Conservation (phyloP, 1,140 invertebrate species). For the Chymomyza costata region DNA sequence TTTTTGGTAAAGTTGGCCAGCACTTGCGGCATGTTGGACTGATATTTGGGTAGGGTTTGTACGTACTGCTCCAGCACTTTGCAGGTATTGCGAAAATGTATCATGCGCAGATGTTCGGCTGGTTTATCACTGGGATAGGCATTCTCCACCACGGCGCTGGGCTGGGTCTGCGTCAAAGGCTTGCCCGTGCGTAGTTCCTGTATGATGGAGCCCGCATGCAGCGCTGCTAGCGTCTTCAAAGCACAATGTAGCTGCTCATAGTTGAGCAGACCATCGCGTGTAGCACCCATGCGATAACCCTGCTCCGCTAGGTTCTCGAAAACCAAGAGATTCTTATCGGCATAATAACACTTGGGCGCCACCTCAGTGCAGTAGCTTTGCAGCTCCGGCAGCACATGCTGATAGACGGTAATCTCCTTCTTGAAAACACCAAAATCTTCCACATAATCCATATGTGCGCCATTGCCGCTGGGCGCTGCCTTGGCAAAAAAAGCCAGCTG, state of each 20-base stretch:
- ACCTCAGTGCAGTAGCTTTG: conserved; percentile 43
- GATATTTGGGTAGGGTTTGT: conserved; percentile 66
- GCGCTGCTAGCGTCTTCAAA: conserved; percentile 76
- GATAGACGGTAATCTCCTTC: conserved; percentile 76
- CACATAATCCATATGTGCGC: conserved; percentile 72
- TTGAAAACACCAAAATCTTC: conserved; percentile 76
- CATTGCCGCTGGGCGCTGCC: conserved; percentile 73
- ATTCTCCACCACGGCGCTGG: conserved; percentile 76
- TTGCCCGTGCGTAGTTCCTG: conserved; percentile 75
- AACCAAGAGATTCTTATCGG: conserved; percentile 75
- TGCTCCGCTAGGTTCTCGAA: conserved; percentile 75
- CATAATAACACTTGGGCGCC: conserved; percentile 75
- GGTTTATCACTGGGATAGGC: conserved; percentile 72
- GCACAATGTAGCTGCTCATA: conserved; percentile 76
- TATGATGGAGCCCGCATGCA: conserved; percentile 78
- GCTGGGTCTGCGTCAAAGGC: conserved; percentile 74
- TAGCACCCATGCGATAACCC: conserved; percentile 70
- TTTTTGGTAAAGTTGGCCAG: conserved; percentile 59
- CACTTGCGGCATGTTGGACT: conserved; percentile 57
- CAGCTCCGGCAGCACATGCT: conserved; percentile 69
- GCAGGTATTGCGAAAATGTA: conserved; percentile 75
- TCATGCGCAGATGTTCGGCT: conserved; percentile 57
- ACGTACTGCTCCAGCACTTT: conserved; percentile 75
- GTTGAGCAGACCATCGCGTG: conserved; percentile 72
- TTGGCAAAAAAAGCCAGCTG: conserved; percentile 77